Evolutionary conservation across 2,888 invertebrate species (phyloP).

Genomic region (Graphium colonna): DNA sequence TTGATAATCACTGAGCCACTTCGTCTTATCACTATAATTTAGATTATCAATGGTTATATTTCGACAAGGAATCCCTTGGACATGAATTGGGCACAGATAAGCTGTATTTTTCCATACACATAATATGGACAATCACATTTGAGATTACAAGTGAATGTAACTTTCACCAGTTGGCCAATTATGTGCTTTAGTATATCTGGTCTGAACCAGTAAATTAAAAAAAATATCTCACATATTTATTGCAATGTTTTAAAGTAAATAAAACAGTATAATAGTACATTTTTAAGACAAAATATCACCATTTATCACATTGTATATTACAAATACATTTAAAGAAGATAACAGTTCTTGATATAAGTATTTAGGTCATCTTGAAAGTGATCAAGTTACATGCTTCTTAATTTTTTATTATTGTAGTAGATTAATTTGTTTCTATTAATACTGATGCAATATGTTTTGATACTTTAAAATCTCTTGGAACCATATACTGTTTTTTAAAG

Average conservation of each 20-base stretch:
- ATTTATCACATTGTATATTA: slow-evolving; percentile 19
- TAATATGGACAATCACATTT: slow-evolving; percentile 26
- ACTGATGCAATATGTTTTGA: too few species aligned
- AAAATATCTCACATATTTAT: neutral
- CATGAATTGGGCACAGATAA: slow-evolving; percentile 10
- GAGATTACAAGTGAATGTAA: slow-evolving; percentile 60
- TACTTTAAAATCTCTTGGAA: too few species aligned
- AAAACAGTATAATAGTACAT: neutral
- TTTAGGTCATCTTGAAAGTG: slow-evolving; percentile 38
- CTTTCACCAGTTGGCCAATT: slow-evolving; percentile 57
- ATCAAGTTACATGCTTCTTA: too few species aligned
- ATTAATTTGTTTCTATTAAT: too few species aligned
- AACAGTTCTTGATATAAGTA: slow-evolving; percentile 35
- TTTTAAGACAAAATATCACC: slow-evolving; percentile 8
- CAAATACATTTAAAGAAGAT: slow-evolving; percentile 31
- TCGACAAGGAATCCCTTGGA: neutral
- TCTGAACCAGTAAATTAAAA: neutral
- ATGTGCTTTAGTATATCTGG: neutral
- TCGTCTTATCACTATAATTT: slow-evolving; percentile 6
- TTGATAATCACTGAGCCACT: neutral
- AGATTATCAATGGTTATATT: slow-evolving; percentile 8
- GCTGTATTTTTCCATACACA: slow-evolving; percentile 20
- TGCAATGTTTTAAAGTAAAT: neutral
- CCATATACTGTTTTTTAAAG: too few species aligned
- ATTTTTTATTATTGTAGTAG: too few species aligned